Evolutionary conservation across 2,888 invertebrate species (phyloP).

Genomic region (Epsilonema sp.): DNA sequence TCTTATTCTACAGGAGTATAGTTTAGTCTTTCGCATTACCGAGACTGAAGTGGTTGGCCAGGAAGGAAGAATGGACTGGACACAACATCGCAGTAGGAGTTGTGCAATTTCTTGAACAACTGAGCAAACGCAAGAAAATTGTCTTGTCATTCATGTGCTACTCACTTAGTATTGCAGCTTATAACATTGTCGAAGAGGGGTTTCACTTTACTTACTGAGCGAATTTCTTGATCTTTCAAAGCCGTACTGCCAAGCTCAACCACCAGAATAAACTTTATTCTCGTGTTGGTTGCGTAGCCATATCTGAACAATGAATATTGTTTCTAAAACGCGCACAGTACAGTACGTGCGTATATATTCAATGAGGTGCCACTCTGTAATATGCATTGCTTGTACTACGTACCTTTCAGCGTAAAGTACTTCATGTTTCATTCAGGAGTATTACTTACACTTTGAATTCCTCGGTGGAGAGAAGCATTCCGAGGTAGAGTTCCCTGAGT

Average conservation of each 20-base stretch:
- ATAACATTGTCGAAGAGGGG: too few relatives aligned
- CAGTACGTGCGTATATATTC: too few relatives aligned
- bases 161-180: too few relatives aligned
- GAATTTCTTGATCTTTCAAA: constrained; percentile 11
- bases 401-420: too few relatives aligned
- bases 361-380: too few relatives aligned
- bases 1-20: too few relatives aligned
- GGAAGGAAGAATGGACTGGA: constrained; percentile 90
- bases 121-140: too few relatives aligned
- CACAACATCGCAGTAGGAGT: constrained; percentile 71
- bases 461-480: constrained; percentile 74
- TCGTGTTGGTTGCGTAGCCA: constrained; percentile 91
- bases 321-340: too few relatives aligned
- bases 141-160: too few relatives aligned
- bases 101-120: constrained; percentile 71
- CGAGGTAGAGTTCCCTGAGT: constrained; percentile 67
- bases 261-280: constrained; percentile 44
- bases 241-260: constrained; percentile 2
- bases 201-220: constrained; percentile 5
- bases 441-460: constrained; percentile 68
- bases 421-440: too few relatives aligned
- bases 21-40: constrained; percentile 41
- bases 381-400: too few relatives aligned
- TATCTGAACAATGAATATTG: constrained; percentile 22
- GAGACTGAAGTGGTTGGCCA: constrained; percentile 63